Evolutionary conservation across 2,113 vertebrate genomes (phyloP).

Genomic region (Candoia aspera): DNA sequence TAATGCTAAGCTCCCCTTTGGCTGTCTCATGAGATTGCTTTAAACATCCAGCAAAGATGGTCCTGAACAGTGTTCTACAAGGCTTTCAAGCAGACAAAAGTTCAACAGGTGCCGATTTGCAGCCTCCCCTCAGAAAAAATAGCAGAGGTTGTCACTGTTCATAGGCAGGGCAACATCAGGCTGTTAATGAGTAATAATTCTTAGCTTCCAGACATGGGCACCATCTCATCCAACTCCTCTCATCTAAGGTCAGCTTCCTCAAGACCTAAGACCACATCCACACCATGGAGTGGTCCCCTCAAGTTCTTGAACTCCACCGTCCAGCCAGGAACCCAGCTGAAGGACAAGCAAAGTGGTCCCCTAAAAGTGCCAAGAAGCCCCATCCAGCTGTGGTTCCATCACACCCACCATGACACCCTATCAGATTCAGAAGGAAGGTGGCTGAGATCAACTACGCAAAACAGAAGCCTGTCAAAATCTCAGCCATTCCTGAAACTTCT

Average conservation of each 20-base stretch:
- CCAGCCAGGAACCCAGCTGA: neutral
- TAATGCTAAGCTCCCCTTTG: neutral
- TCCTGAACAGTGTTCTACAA: neutral
- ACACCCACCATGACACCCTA: neutral
- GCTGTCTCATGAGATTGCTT: neutral
- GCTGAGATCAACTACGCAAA: neutral
- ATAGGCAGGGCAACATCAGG: neutral
- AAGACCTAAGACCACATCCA: neutral
- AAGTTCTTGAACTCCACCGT: neutral
- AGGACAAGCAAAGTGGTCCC: too few species aligned
- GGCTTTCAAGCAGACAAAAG: neutral
- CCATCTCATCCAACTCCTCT: neutral
- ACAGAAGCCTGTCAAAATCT: neutral
- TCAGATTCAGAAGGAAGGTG: neutral
- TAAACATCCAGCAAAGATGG: neutral
- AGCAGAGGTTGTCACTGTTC: neutral
- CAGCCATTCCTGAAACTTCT: neutral
- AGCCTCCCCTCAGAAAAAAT: neutral
- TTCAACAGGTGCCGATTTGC: neutral
- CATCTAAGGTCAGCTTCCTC: neutral
- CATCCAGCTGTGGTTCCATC: neutral
- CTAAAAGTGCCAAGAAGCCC: neutral
- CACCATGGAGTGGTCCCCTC: neutral
- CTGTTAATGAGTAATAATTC: neutral
- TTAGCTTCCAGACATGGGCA: neutral